phyloP scores from a whole-genome alignment of 2,113 vertebrate species.

The Urocitellus parryii region DNA sequence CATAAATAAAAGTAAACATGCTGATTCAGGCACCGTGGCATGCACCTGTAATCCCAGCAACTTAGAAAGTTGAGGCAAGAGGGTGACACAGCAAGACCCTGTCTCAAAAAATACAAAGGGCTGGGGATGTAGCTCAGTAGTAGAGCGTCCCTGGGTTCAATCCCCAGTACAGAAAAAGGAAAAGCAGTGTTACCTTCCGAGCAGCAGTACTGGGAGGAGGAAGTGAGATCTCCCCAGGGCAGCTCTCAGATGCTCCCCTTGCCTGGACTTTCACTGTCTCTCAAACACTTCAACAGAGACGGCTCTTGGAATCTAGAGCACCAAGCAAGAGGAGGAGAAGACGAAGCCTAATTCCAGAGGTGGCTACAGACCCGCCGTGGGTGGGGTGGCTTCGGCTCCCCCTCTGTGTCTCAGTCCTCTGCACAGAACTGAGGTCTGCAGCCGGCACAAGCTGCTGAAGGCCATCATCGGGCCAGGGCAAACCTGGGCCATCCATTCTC shows the following conservation, averaged over 20 bases:
- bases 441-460: background rate
- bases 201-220: accelerated
- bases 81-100: no score
- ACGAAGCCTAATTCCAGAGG: background rate
- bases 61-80: no score
- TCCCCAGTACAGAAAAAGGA: no score
- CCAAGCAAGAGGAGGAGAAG: accelerated
- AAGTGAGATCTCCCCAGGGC: accelerated
- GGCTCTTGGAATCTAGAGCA: background rate
- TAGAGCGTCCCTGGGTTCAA: no score
- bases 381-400: background rate
- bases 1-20: background rate
- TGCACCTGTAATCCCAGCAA: no score
- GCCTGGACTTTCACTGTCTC: background rate
- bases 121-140: no score
- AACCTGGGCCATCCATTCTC: constrained; percentile 82
- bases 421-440: accelerated
- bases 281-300: accelerated
- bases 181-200: accelerated
- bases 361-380: background rate
- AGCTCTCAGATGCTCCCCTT: background rate
- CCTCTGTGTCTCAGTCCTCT: background rate
- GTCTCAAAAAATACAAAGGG: no score
- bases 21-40: background rate
- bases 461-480: constrained; percentile 56